Evolutionary conservation across 2,888 invertebrate genomes (phyloP).

Genomic region (Spatulosminthurus flaviceps): DNA sequence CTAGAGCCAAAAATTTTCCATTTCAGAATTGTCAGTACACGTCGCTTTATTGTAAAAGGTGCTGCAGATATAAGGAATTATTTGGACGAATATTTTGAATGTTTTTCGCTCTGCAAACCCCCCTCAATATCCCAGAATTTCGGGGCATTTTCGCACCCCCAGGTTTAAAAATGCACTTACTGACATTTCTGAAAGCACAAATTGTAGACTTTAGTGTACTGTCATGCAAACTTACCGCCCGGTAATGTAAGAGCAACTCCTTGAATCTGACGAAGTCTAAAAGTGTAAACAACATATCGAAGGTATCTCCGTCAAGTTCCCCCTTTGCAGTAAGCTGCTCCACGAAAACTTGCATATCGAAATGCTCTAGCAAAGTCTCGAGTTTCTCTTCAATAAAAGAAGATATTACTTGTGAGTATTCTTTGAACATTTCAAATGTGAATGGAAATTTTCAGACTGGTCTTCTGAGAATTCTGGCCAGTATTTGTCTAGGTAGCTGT

Average conservation of each 20-base stretch:
- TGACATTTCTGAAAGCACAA: too few species aligned
- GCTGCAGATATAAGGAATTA: too few species aligned
- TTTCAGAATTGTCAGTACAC: too few species aligned
- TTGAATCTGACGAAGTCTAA: conserved; percentile 78
- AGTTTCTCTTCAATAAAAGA: conserved; percentile 43
- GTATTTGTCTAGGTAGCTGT: conserved; percentile 74
- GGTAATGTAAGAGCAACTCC: conserved; percentile 74
- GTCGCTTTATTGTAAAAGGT: too few species aligned
- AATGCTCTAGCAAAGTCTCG: conserved; percentile 38
- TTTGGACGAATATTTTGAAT: too few species aligned
- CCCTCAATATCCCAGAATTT: too few species aligned
- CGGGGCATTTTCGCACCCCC: too few species aligned
- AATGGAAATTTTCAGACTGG: conserved; percentile 77
- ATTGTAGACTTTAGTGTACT: too few species aligned
- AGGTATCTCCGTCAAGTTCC: conserved; percentile 75
- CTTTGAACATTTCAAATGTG: conserved; percentile 77
- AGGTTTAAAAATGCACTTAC: too few species aligned
- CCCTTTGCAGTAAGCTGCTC: conserved; percentile 34
- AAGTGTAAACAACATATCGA: conserved; percentile 77
- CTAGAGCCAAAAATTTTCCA: too few species aligned
- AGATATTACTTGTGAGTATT: conserved; percentile 68
- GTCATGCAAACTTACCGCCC: conserved; percentile 44
- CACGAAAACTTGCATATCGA: conserved; percentile 46
- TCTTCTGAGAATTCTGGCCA: conserved; percentile 74
- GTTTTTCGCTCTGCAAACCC: too few species aligned